phyloP scores from a whole-genome alignment of 2,113 vertebrate genomes.

The Tenebrosternarchus preto region DNA sequence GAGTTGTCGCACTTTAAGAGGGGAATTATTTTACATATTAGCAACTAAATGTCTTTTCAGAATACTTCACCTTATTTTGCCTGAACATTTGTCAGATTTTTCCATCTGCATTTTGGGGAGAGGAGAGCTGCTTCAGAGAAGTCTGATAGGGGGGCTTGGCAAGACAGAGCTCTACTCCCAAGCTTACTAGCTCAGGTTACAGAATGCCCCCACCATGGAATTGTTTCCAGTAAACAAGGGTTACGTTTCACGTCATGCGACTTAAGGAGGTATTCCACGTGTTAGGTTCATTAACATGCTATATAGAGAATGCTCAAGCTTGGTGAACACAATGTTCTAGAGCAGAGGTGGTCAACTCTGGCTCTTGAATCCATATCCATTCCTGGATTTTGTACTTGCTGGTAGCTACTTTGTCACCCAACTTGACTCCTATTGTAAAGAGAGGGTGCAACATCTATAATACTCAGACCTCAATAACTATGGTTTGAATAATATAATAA shows the following conservation, averaged over 20 bases:
- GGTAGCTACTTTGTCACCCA: too few species aligned
- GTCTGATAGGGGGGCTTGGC: slow-evolving; percentile 4
- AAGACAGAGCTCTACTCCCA: background rate
- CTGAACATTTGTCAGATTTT: slow-evolving; percentile 6
- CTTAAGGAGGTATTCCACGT: background rate
- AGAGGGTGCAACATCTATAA: too few species aligned
- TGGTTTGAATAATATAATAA: too few species aligned
- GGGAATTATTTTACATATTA: background rate
- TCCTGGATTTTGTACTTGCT: too few species aligned
- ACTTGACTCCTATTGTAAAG: too few species aligned
- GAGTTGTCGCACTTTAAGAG: background rate
- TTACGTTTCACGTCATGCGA: slow-evolving; percentile 28
- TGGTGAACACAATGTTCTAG: background rate
- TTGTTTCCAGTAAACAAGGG: slow-evolving; percentile 44
- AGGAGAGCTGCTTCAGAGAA: background rate
- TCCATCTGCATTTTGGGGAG: background rate
- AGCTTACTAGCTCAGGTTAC: slow-evolving; percentile 22
- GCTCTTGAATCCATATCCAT: too few species aligned
- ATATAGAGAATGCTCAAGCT: background rate
- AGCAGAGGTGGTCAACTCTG: too few species aligned
- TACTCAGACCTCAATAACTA: too few species aligned
- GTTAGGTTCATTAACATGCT: slow-evolving; percentile 10
- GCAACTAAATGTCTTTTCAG: background rate
- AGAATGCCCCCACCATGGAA: slow-evolving; percentile 17
- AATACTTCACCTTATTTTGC: slow-evolving; percentile 19